Evolutionary conservation across 64 coral and sea anemone species (phyloP), one percentile per base, ranked within the genome.

Genomic region (Astreopora myriophthalma): DNA sequence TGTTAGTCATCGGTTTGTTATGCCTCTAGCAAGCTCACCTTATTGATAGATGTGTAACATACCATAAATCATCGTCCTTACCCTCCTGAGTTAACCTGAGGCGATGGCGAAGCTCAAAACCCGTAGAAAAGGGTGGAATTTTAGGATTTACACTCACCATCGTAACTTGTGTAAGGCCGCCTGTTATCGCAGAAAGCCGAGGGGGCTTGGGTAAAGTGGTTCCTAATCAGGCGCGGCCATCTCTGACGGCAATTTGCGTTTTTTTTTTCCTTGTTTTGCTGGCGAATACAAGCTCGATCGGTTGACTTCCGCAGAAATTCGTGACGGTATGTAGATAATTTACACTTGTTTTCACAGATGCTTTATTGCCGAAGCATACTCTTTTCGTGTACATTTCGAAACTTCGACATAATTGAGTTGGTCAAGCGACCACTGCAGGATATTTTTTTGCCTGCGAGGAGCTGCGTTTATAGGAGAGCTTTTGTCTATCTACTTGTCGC

Each of bases 41-140:
- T 23, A 83, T 83, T n/a, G 79, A 83, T 19, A 83, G 57, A 25
- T 83, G 79, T 1, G 79, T 83, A 13, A 65, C 32, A 23, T 83
- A 83, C 79, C 79, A 83, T 32, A 83, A 55, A 83, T 83, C 79
- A 1, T 83, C 55, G 2, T 83, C 79, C 38, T 64, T 35, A 26
- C 30, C 79, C 22, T 83, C 79, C 38, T 83, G 79, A 23, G 79
- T 64, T 63, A 83, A 39, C 57, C 65, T 83, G 20, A 83, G 52
- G 34, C 55, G 79, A 28, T 83, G 57, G 24, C 79, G 79, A 83
- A 83, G 79, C 19, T 83, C 79, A 83, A 83, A 63, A 64, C 79
- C 79, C 39, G 32, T 33, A 36, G 79, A 23, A 65, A 64, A 83
- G 4, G n/a, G 55, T 37, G 52, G 25, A 37, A 12, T 38, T 38